Evolutionary conservation across 2,888 invertebrate species (phyloP), one percentile per base, ranked within the genome.

Genomic region (Thereva nobilitata): DNA sequence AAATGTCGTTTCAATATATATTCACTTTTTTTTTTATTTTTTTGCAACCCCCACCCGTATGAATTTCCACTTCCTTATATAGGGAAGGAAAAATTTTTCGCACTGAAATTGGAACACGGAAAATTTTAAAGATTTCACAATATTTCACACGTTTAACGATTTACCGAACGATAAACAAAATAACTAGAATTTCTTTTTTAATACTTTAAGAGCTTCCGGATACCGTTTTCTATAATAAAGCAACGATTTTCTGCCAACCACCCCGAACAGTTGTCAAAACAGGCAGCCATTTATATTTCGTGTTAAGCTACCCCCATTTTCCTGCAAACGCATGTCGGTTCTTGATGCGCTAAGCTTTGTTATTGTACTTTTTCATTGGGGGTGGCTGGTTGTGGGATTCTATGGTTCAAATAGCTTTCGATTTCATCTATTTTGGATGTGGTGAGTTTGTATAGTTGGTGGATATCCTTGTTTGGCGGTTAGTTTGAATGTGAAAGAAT

Each of bases 201-300:
- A 23, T 6, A 34, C n/a, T 56, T 42, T 9, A 5, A 23, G 10
- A 44, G n/a, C 56, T 23, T 45, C 37, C 44, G 44, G 44, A n/a
- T 12, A 56, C 42, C 45, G 56, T 35, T 42, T 56, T 41, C 42
- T 35, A 23, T 44, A 44, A 3, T 23, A 56, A 56, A 44, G 44
- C 56, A 35, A 44, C 34, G 42, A 56, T 56, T 56, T 56, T 56
- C 56, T 44, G 44, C 44, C 44, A 56, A 56, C 56, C 35, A 56
- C 44, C 63, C 63, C 50, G 52, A 52, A 63, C 64, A 68, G 67
- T 68, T 70, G 70, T 68, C 70, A 70, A 70, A 70, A 70, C 70
- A 70, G 70, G 70, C 70, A 68, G 70, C 70, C 70, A 70, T 70
- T 69, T 55, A 47, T 64, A 64, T 56, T 67, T 67, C 63, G 55